Evolutionary conservation across 2,888 invertebrate genomes (phyloP), one percentile per base, ranked within the genome.

Genomic region (Agonum fuliginosum): DNA sequence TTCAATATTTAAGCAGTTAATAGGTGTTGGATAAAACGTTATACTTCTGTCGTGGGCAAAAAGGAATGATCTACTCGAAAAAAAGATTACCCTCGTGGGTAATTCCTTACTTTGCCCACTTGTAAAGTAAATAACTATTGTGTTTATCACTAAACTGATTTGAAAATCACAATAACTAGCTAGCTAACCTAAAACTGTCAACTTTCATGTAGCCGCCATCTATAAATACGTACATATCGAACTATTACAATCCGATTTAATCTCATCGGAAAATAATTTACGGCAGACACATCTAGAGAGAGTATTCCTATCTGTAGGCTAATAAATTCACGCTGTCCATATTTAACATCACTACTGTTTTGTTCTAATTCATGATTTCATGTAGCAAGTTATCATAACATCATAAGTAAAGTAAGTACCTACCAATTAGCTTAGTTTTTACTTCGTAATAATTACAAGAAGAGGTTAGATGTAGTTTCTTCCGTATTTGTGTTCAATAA

Each of bases 401-500:
- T n/a, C n/a, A n/a, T n/a, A n/a, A n/a, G n/a, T n/a, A n/a, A n/a
- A n/a, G n/a, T n/a, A n/a, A n/a, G n/a, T n/a, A n/a, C n/a, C n/a
- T 62, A 27, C 34, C 30, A 30, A 30, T 62, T 62, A 62, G 14
- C 6, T 10, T 2, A 30, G 58, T 10, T 62, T 62, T 62, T 30
- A 27, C 27, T 62, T 17, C 1, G 17, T 30, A 19, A 20, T 67
- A 67, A 67, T 67, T 67, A 67, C 22, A 37, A 41, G 41, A 41
- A 41, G 37, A 37, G 34, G n/a, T n/a, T 41, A 67, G 14, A 22
- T 54, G 10, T 2, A 41, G 22, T 30, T 17, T 20, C 67, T 67
- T 67, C 67, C 67, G 67, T 67, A 67, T 37, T 67, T 67, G 22
- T 20, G 19, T 24, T 67, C 41, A 37, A 67, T 67, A 67, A 67